These are phyloP conservation scores for Lordiphosa collinella DNA, from an alignment of 1,140 invertebrate species.

Conservation along the genomic window DNA sequence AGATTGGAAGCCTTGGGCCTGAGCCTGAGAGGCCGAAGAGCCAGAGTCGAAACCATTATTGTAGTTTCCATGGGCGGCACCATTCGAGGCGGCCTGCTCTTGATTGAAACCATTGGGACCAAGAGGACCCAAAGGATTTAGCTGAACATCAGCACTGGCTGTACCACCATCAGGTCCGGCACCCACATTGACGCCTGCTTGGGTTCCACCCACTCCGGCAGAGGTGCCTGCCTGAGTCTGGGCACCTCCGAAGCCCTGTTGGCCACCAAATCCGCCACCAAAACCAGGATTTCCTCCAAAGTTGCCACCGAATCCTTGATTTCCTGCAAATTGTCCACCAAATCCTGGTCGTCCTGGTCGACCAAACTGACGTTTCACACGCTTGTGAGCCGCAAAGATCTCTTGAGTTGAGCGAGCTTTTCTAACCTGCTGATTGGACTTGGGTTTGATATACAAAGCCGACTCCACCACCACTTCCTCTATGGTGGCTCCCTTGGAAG, in stretches of 20 bases:
- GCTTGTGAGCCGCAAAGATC: constrained; percentile 50
- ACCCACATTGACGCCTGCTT: constrained; percentile 46
- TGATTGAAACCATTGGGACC: constrained; percentile 56
- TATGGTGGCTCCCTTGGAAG: constrained; percentile 59
- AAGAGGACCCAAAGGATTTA: constrained; percentile 31
- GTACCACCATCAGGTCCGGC: constrained; percentile 50
- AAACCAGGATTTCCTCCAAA: too few relatives aligned
- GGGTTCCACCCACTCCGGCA: constrained; percentile 37
- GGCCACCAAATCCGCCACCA: constrained; percentile 15
- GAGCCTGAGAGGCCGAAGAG: constrained; percentile 57
- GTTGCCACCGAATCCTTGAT: constrained; percentile 12
- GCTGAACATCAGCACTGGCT: constrained; percentile 50
- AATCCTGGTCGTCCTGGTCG: constrained; percentile 17
- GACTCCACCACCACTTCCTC: constrained; percentile 79
- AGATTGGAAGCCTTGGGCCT: constrained; percentile 69
- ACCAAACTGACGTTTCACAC: constrained; percentile 53
- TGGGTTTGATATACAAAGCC: constrained; percentile 73
- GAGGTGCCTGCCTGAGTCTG: constrained; percentile 32
- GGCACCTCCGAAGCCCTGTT: constrained; percentile 4
- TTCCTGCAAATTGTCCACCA: background rate
- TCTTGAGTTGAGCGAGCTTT: constrained; percentile 44
- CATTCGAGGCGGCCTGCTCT: constrained; percentile 65
- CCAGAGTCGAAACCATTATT: constrained; percentile 45
- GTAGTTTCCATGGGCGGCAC: constrained; percentile 46
- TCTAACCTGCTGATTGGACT: constrained; percentile 52